A percentile compares a stretch with the other conserved stretches of the same genome.
Evolutionary conservation across 2,888 invertebrate genomes (phyloP).

Genomic region (Spisula solida): DNA sequence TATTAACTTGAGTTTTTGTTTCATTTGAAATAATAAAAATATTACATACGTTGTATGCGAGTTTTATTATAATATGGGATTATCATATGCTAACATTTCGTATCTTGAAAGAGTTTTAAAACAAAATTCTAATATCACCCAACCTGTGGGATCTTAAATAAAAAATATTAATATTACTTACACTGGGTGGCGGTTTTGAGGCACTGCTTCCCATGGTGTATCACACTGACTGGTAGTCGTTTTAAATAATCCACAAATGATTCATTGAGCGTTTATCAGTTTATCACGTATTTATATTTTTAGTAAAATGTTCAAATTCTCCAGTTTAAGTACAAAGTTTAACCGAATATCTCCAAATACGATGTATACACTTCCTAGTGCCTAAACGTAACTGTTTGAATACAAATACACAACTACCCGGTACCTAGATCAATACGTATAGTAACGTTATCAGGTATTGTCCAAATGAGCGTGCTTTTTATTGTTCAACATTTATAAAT

Average conservation of each 20-base stretch:
- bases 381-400: background rate
- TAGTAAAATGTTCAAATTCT: background rate
- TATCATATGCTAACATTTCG: too few species aligned
- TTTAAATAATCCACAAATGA: background rate
- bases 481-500: too few species aligned
- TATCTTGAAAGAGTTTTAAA: too few species aligned
- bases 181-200: constrained; percentile 46
- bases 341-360: background rate
- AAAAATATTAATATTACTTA: constrained; percentile 9
- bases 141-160: too few species aligned
- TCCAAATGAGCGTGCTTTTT: background rate
- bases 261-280: background rate
- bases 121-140: too few species aligned
- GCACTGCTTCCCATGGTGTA: constrained; percentile 41
- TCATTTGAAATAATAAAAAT: too few species aligned
- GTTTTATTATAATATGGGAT: too few species aligned
- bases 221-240: background rate
- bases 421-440: background rate
- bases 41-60: too few species aligned
- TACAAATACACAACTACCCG: background rate
- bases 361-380: background rate
- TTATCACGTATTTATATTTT: background rate
- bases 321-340: background rate
- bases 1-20: too few species aligned
- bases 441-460: background rate